These are phyloP conservation scores for Spicauda simplicius DNA, from an alignment of 2,888 invertebrate species.

Conservation along the genomic window DNA sequence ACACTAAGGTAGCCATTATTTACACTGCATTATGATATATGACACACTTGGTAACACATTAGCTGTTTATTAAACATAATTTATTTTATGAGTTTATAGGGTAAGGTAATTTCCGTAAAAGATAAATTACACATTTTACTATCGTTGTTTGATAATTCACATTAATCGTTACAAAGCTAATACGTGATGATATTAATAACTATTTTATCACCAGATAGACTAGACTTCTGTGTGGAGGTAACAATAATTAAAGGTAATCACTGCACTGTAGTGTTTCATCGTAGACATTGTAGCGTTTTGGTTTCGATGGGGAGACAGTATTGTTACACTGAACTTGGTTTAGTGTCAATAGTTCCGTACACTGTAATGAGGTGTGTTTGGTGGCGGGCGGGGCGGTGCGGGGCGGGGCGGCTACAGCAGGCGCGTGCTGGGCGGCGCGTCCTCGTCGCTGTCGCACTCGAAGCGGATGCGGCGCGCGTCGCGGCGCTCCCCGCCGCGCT, in stretches of 20 bases:
- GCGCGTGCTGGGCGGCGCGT: conserved; percentile 65
- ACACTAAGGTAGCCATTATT: neutral
- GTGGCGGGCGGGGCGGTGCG: conserved; percentile 16
- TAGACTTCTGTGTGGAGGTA: neutral
- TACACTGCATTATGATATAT: neutral
- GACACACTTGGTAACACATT: neutral
- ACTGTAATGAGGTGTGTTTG: neutral
- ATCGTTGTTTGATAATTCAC: neutral
- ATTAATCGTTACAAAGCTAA: neutral
- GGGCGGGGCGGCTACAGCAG: conserved; percentile 54
- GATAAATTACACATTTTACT: neutral
- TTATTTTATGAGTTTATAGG: too few relatives aligned
- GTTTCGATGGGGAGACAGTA: too few relatives aligned
- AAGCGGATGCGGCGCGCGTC: conserved; percentile 73
- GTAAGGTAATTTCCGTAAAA: neutral
- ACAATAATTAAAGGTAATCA: neutral
- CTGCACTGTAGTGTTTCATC: neutral
- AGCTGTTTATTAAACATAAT: neutral
- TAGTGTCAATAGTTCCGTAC: too few relatives aligned
- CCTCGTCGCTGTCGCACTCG: conserved; percentile 77
- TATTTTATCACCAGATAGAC: neutral
- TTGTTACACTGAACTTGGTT: too few relatives aligned
- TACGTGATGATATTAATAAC: neutral
- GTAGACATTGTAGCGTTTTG: neutral
- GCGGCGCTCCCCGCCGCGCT: conserved; percentile 38